Evolutionary conservation across 1,140 invertebrate species (phyloP), one percentile per base, ranked within the genome.

Genomic region (Rhagoletis pomonella): DNA sequence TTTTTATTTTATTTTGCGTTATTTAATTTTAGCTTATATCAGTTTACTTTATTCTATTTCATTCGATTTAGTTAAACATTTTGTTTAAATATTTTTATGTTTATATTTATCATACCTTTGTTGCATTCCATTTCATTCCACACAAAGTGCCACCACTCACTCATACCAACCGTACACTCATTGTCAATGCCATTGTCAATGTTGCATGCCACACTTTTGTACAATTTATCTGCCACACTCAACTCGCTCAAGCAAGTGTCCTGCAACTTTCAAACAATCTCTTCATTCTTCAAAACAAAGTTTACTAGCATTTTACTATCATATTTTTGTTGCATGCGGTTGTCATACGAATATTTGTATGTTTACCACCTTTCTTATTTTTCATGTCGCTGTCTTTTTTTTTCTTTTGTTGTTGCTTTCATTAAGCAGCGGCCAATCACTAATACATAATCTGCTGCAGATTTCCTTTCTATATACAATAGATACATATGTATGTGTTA

Each of bases 131-230:
- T 55, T 55, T 9, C 50, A 55, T 9, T 55, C 9, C 4, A 6
- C 50, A 55, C 50, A 55, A 55, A 55, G 50, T 9, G 9, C 50
- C 50, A 55, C 50, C 17, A 62, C 10, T 12, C 17, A n/a, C n/a
- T n/a, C n/a, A n/a, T n/a, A n/a, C n/a, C n/a, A n/a, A n/a, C n/a
- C 0, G 17, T 62, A 4, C 60, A 62, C 64, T 29, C 29, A 10
- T 29, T 67, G 64, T 10, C 64, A 67, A 67, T 29, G 64, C 29
- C 64, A 67, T 67, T 67, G 64, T 67, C 64, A 67, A 67, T 67
- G 29, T 67, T 67, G 64, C 64, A 67, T 67, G 29, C 29, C 29
- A 67, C 64, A 67, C 6, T 17, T 1, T 3, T 62, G 9, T 62
- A 17, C 60, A 62, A 62, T 14, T 14, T 62, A 2, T 62, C 60